Evolutionary conservation across 2,888 invertebrate species (phyloP).

Genomic region (Ornithoptera priamus): DNA sequence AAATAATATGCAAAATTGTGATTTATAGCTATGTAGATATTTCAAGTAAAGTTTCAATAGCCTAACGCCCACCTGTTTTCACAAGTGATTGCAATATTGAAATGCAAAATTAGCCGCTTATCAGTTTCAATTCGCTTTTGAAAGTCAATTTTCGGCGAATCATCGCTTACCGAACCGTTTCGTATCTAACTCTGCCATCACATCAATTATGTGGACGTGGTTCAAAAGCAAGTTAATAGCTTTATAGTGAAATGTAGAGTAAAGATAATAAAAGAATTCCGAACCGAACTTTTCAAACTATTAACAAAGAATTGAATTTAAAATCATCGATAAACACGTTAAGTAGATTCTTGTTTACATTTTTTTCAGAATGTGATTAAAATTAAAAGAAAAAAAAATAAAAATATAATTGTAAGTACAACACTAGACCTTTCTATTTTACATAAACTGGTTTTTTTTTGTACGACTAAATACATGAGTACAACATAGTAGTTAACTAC

Average conservation of each 20-base stretch:
- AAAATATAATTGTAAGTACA: too few relatives aligned
- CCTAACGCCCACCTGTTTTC: slow-evolving; percentile 4
- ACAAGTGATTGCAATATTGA: slow-evolving; percentile 24
- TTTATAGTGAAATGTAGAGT: neutral
- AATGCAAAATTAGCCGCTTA: slow-evolving; percentile 28
- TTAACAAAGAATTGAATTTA: too few relatives aligned
- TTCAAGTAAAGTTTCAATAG: slow-evolving; percentile 19
- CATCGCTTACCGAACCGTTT: slow-evolving; percentile 26
- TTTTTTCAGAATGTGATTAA: neutral
- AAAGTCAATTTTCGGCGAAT: slow-evolving; percentile 28
- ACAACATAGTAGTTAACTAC: too few relatives aligned
- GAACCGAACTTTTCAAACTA: too few relatives aligned
- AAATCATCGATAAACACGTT: too few relatives aligned
- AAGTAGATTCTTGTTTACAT: neutral
- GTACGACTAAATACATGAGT: too few relatives aligned
- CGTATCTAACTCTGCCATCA: neutral
- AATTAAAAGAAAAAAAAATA: neutral
- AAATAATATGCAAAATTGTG: neutral
- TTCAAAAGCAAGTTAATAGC: neutral
- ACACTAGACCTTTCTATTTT: too few relatives aligned
- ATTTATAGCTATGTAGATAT: neutral
- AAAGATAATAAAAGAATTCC: too few relatives aligned
- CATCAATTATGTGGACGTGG: neutral
- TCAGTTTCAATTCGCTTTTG: slow-evolving; percentile 24
- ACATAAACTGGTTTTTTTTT: too few relatives aligned